Percentiles rank a stretch among this genome's conserved stretches.
phyloP scores from a whole-genome alignment of 2,113 vertebrate species.

The Dipodomys spectabilis region DNA sequence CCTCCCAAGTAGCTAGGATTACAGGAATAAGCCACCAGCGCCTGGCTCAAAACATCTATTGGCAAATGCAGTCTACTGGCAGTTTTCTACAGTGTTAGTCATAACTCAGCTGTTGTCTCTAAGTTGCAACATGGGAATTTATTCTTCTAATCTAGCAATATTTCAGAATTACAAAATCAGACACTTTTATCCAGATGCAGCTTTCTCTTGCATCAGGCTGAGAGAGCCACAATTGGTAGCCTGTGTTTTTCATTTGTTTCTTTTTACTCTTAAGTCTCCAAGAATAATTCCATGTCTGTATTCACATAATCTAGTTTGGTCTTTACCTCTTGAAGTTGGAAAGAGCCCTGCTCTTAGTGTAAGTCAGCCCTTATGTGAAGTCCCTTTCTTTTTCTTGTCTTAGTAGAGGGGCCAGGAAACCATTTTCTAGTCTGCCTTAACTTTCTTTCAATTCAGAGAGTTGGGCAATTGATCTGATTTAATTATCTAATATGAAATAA shows the following conservation, averaged over 20 bases:
- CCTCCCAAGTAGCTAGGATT: too few relatives aligned
- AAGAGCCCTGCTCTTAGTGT: not conserved
- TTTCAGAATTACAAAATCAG: not conserved
- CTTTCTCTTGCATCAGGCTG: not conserved
- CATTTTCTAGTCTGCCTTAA: not conserved
- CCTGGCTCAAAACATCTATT: too few relatives aligned
- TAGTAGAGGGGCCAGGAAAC: not conserved
- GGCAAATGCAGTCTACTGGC: not conserved
- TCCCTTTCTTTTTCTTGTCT: not conserved
- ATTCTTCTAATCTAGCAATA: not conserved
- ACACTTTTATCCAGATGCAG: not conserved
- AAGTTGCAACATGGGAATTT: not conserved
- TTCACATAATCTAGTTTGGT: not conserved
- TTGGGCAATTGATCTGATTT: not conserved
- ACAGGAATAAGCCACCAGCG: too few relatives aligned
- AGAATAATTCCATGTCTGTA: not conserved
- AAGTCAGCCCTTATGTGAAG: not conserved
- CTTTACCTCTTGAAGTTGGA: not conserved
- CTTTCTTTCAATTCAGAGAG: not conserved
- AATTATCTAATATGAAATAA: not conserved
- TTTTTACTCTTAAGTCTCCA: not conserved
- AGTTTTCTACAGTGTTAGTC: not conserved
- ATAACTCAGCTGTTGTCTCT: slow-evolving; percentile 27
- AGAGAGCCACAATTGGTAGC: rapidly evolving
- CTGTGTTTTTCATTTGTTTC: not conserved